Evolutionary conservation across 23 tunicate genomes (phyloP), one percentile per base, ranked within the genome.

Genomic region (Halocynthia roretzi): DNA sequence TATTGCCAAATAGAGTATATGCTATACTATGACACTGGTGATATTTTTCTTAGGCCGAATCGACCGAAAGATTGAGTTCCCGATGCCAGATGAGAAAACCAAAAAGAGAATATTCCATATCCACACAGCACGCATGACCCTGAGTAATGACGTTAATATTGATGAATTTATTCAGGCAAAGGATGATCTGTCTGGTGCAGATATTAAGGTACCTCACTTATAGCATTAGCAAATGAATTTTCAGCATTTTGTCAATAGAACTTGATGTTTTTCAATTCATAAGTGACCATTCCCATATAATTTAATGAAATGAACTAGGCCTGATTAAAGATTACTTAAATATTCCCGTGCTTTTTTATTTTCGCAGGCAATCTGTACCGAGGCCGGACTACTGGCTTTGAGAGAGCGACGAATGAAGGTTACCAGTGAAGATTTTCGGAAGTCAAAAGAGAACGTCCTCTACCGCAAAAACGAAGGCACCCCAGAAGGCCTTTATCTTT

Each of bases 1-100:
- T 15, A n/a, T 60, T 15, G 64, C 4, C 4, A n/a, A 15, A 0
- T 4, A 4, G 44, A 31, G 44, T 31, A 31, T 31, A 31, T 31
- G 44, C 44, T 31, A 31, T 31, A 31, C 44, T 31, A 31, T 31
- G 44, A 31, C 44, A 31, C 44, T 31, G 44, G 44, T 31, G 44
- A 31, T 31, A 31, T 31, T 31, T 31, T 31, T 22, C 10, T 8
- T 71, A 87, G 98, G 99, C 7, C 90, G 99, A 50, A 94, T 94
- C 68, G 99, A 94, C 70, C 68, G 99, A 51, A 94, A 94, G 82
- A 94, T 94, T 56, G 99, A 94, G 56, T 94, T 94, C 68, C 99
- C 99, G 55, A 84, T 89, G 87, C 99, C 99, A 6, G 91, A 94
- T 63, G 95, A 85, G 75, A 89, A 89, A 63, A 89, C 96, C 6